phyloP scores from a whole-genome alignment of 2,113 vertebrate genomes.

The Microtus oregoni region DNA sequence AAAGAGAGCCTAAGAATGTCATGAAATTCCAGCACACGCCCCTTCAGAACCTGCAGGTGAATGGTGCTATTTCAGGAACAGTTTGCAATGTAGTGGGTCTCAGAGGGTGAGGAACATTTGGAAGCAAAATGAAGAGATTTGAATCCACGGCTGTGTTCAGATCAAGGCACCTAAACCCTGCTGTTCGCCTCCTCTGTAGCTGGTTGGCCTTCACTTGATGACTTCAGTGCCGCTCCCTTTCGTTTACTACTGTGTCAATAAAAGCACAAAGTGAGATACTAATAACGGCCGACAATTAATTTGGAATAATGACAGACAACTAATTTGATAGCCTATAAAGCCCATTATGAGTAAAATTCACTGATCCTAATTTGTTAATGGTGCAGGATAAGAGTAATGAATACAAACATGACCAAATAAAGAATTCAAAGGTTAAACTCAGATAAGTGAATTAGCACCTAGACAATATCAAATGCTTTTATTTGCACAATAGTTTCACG shows the following conservation, averaged over 20 bases:
- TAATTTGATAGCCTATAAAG: conserved; percentile 6
- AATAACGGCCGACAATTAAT: conserved; percentile 57
- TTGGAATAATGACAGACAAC: neutral
- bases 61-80: neutral
- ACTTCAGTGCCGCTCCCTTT: neutral
- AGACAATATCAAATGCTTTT: neutral
- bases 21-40: neutral
- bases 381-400: neutral
- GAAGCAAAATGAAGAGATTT: neutral
- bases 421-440: conserved; percentile 30
- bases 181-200: neutral
- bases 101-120: neutral
- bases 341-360: conserved; percentile 47
- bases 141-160: neutral
- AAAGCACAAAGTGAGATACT: conserved; percentile 41
- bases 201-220: conserved; percentile 43
- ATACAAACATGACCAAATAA: conserved; percentile 2
- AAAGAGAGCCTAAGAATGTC: neutral
- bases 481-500: neutral
- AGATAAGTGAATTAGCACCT: neutral
- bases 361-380: neutral
- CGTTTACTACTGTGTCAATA: neutral
- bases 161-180: neutral
- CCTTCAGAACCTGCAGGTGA: neutral
- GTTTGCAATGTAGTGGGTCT: neutral